phyloP scores from a whole-genome alignment of 2,888 invertebrate species.

The Caenorhabditis sp. region DNA sequence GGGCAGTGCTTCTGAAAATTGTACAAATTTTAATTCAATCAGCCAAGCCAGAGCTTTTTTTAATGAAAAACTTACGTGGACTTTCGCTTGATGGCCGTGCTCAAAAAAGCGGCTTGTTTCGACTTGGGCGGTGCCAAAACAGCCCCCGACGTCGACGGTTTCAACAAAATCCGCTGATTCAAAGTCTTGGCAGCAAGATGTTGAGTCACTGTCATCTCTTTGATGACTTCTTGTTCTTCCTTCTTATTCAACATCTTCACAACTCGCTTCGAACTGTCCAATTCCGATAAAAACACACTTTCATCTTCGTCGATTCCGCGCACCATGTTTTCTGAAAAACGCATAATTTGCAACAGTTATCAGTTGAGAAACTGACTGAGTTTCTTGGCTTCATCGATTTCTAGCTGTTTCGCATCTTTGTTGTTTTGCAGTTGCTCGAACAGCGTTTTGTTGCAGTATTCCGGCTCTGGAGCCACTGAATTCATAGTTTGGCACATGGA shows the following conservation, averaged over 20 bases:
- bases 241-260: constrained; percentile 69
- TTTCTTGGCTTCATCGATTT: constrained; percentile 96
- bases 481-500: constrained; percentile 54
- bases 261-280: constrained; percentile 85
- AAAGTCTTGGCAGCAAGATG: constrained; percentile 35
- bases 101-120: constrained; percentile 70
- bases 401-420: constrained; percentile 92
- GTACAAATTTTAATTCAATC: too few species aligned
- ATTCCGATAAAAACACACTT: constrained; percentile 93
- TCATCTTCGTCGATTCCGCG: constrained; percentile 96
- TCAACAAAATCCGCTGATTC: constrained; percentile 21
- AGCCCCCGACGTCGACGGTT: constrained; percentile 49
- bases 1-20: constrained; percentile 32
- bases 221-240: constrained; percentile 75
- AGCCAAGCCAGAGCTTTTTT: neutral
- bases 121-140: constrained; percentile 44
- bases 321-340: constrained; percentile 86
- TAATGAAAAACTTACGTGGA: constrained; percentile 29
- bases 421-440: constrained; percentile 95
- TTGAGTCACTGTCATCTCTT: constrained; percentile 68
- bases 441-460: constrained; percentile 91
- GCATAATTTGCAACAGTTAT: neutral
- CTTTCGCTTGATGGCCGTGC: constrained; percentile 58
- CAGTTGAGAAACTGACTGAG: constrained; percentile 88
- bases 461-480: constrained; percentile 92